Percentiles rank a stretch among this genome's conserved stretches.
These are phyloP conservation scores for Sinonovacula constricta DNA, from an alignment of 1,140 invertebrate genomes.

Conservation along the genomic window DNA sequence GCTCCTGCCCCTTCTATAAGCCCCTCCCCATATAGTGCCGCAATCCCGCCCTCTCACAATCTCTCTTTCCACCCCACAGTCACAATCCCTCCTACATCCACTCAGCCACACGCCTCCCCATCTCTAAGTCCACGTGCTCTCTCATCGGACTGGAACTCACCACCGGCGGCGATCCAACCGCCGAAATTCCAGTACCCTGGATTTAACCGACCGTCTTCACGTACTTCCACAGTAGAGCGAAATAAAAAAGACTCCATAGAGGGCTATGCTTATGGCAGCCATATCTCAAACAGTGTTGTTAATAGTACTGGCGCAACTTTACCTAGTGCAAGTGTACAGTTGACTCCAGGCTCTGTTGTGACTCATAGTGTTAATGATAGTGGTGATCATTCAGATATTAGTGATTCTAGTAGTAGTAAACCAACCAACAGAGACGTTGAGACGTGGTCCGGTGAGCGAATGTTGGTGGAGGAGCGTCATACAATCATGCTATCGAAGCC, in stretches of 20 bases:
- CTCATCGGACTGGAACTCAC: slow-evolving; percentile 70
- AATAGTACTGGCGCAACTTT: not conserved
- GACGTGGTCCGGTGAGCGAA: slow-evolving; percentile 43
- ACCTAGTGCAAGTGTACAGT: not conserved
- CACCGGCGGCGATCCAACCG: slow-evolving; percentile 70
- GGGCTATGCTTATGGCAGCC: too few species aligned
- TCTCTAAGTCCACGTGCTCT: slow-evolving; percentile 60
- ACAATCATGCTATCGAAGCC: slow-evolving; percentile 30
- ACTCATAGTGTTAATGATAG: not conserved
- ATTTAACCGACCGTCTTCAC: slow-evolving; percentile 58
- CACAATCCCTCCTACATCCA: slow-evolving; percentile 33
- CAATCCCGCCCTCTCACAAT: slow-evolving; percentile 43
- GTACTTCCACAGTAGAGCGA: slow-evolving; percentile 43
- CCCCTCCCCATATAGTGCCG: slow-evolving; percentile 49
- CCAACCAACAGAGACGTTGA: too few species aligned
- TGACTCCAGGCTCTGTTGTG: not conserved
- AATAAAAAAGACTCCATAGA: slow-evolving; percentile 43
- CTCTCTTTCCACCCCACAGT: slow-evolving; percentile 37
- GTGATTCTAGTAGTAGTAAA: too few species aligned
- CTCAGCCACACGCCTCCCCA: slow-evolving; percentile 51
- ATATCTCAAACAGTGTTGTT: too few species aligned
- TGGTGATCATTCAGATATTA: not conserved
- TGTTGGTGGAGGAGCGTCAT: slow-evolving; percentile 36
- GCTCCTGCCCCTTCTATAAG: slow-evolving; percentile 59
- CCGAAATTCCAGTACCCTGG: slow-evolving; percentile 75